A percentile compares a stretch with the other conserved stretches of the same genome.
Conservation (phyloP, 2,797 vertebrate species). For the Momotus momota region DNA sequence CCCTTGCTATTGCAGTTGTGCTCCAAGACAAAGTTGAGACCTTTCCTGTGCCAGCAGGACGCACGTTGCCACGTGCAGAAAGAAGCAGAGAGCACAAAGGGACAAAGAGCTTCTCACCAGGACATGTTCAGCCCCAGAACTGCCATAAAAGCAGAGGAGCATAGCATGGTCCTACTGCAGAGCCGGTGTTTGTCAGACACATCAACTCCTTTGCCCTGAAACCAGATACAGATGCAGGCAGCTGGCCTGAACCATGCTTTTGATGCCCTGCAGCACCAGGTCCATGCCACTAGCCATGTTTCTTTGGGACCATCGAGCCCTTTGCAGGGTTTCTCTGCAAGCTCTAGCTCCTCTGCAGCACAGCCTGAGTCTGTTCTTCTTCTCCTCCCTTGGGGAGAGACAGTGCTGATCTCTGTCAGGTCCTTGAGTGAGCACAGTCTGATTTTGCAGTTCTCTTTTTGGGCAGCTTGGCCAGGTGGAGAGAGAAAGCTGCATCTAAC, state of each 20-base stretch:
- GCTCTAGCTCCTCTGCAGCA: neutral
- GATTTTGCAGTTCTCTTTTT: neutral
- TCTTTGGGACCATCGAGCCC: too few relatives aligned
- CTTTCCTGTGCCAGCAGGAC: neutral
- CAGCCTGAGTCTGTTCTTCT: neutral
- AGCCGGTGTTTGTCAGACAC: neutral
- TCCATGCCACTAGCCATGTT: rapidly evolving
- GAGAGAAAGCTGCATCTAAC: neutral
- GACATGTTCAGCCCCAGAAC: neutral
- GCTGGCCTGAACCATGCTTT: neutral
- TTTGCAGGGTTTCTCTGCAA: neutral
- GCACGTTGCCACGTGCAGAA: rapidly evolving
- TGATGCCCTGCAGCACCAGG: rapidly evolving
- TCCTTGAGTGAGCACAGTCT: neutral
- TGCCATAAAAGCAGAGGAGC: neutral
- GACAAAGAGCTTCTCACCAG: neutral
- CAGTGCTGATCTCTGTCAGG: rapidly evolving
- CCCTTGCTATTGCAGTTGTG: neutral
- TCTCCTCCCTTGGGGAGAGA: neutral
- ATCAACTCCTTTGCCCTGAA: neutral
- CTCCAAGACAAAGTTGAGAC: neutral
- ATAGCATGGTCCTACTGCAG: rapidly evolving
- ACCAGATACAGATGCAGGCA: neutral
- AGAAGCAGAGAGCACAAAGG: neutral
- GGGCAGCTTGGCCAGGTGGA: neutral